Conservation (phyloP, 2,888 invertebrate species). For the Girardia tigrina region DNA sequence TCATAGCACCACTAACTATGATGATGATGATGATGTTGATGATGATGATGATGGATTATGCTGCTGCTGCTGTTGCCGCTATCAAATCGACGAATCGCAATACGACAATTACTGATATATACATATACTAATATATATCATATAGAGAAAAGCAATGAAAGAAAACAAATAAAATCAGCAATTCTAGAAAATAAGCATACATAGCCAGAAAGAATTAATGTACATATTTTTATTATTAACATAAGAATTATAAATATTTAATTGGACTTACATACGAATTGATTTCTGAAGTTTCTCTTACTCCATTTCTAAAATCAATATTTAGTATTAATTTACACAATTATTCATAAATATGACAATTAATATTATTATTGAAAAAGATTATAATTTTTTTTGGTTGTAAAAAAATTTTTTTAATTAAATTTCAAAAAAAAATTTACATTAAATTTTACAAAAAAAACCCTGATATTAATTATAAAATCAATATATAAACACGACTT, state of each 20-base stretch:
- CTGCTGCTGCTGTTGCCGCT: constrained; percentile 23
- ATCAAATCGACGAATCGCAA: constrained; percentile 14
- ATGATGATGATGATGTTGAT: constrained; percentile 13
- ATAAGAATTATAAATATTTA: neutral
- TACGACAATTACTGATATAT: constrained; percentile 23
- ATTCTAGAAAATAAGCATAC: constrained; percentile 23
- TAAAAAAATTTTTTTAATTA: too few species aligned
- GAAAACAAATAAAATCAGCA: constrained; percentile 23
- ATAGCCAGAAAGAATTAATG: neutral
- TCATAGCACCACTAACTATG: constrained; percentile 6
- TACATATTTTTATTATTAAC: neutral
- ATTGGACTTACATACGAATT: neutral
- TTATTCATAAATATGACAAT: too few species aligned
- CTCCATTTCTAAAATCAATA: neutral
- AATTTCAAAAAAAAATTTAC: too few species aligned
- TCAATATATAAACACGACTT: too few species aligned
- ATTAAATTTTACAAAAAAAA: too few species aligned
- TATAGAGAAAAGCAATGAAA: constrained; percentile 19
- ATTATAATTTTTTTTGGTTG: too few species aligned
- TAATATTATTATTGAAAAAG: too few species aligned
- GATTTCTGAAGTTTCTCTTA: neutral
- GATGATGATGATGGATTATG: constrained; percentile 14
- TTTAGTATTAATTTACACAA: too few species aligned
- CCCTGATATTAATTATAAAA: too few species aligned
- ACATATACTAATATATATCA: constrained; percentile 23